Conservation (phyloP, 2,888 invertebrate species). For the Trissoscelio sp. region DNA sequence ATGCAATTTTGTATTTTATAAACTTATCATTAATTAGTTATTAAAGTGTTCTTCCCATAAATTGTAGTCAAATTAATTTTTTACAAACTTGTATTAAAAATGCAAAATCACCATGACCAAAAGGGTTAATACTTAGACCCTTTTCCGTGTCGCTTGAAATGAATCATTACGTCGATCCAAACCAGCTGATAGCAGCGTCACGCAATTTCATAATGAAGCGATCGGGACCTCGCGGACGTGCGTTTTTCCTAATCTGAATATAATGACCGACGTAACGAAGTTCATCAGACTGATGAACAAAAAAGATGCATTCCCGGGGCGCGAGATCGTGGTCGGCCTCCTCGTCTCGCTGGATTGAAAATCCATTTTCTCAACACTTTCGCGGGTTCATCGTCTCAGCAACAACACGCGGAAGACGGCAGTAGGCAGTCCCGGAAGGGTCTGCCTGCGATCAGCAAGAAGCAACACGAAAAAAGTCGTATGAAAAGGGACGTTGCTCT, state of each 20-base stretch:
- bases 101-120: no score
- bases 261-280: constrained; percentile 36
- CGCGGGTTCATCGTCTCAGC: constrained; percentile 41
- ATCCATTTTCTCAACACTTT: constrained; percentile 65
- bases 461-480: constrained; percentile 1
- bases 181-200: not conserved
- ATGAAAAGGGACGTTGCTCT: constrained; percentile 17
- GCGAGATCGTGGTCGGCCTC: not conserved
- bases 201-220: constrained; percentile 45
- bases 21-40: no score
- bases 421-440: constrained; percentile 48
- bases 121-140: no score
- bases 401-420: constrained; percentile 52
- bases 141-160: no score
- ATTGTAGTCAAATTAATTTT: no score
- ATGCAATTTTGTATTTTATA: no score
- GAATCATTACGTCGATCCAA: constrained; percentile 23
- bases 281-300: constrained; percentile 14
- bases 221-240: constrained; percentile 16
- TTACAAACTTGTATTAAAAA: no score
- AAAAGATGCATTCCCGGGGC: not conserved
- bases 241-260: constrained; percentile 45
- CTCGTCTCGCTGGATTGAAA: constrained; percentile 64
- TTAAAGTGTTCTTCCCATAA: no score
- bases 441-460: not conserved